phyloP scores from a whole-genome alignment of 2,888 invertebrate species.

The Pimpla rufipes region DNA sequence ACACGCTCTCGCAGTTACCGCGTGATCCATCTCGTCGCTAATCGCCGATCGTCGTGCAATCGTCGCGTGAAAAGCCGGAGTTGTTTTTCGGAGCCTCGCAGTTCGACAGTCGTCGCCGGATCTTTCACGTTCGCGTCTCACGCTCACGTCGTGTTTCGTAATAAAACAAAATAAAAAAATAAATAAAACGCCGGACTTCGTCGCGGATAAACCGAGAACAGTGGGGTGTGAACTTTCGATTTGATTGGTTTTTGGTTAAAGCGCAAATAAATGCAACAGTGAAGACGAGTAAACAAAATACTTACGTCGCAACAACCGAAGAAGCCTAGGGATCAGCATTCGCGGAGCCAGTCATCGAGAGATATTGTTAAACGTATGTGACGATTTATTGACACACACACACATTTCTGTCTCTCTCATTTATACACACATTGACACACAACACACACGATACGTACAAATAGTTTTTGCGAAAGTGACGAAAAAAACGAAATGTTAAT shows the following conservation, averaged over 20 bases:
- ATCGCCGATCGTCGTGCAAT: slow-evolving; percentile 24
- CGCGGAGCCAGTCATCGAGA: slow-evolving; percentile 34
- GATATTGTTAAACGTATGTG: slow-evolving; percentile 43
- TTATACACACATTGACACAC: no score
- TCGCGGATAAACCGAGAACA: background rate
- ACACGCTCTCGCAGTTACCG: background rate
- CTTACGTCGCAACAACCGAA: background rate
- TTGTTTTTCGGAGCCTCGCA: background rate
- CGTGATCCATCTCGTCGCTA: slow-evolving; percentile 3
- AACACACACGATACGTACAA: slow-evolving; percentile 4
- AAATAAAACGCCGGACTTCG: background rate
- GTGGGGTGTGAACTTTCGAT: background rate
- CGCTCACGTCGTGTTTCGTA: no score
- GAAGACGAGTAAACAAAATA: slow-evolving; percentile 2
- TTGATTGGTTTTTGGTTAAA: background rate
- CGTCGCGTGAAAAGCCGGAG: background rate
- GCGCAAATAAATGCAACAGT: slow-evolving; percentile 13
- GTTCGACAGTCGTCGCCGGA: no score
- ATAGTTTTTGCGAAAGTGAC: slow-evolving; percentile 22
- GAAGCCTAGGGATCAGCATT: slow-evolving; percentile 36
- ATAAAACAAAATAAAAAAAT: no score
- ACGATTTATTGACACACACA: slow-evolving; percentile 16
- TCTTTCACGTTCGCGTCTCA: no score
- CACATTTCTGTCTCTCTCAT: background rate
- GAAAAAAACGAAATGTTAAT: background rate